These are phyloP conservation scores for Drosophila neonasuta DNA, from an alignment of 2,888 invertebrate species.

Conservation along the genomic window DNA sequence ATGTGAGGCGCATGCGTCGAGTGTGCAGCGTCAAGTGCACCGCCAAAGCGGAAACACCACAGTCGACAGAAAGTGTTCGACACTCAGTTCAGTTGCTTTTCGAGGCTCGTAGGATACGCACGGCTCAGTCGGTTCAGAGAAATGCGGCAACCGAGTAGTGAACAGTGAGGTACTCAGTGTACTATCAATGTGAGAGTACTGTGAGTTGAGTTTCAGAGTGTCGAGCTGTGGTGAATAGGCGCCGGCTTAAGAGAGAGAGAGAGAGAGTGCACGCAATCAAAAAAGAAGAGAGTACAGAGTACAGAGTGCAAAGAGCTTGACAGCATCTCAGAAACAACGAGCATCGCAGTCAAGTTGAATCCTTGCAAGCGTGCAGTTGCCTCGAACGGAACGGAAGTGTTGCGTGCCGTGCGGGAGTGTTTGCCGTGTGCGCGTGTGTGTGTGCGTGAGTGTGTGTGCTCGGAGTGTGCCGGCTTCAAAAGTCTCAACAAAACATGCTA, in stretches of 20 bases:
- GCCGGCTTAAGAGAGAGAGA: slow-evolving; percentile 37
- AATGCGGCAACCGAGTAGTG: slow-evolving; percentile 49
- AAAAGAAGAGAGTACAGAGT: slow-evolving; percentile 51
- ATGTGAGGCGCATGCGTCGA: slow-evolving; percentile 59
- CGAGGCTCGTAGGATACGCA: slow-evolving; percentile 81
- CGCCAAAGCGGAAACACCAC: slow-evolving; percentile 51
- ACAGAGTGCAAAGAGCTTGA: slow-evolving; percentile 45
- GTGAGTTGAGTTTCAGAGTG: slow-evolving; percentile 13
- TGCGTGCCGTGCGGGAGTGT: slow-evolving; percentile 17
- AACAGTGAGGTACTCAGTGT: slow-evolving; percentile 25
- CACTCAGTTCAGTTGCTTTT: slow-evolving; percentile 73
- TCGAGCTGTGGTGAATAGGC: slow-evolving; percentile 62
- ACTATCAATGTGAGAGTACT: slow-evolving; percentile 49
- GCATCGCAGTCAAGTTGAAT: slow-evolving; percentile 63
- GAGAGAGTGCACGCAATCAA: neutral
- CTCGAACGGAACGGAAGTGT: slow-evolving; percentile 50
- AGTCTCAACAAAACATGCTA: slow-evolving; percentile 36
- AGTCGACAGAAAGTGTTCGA: slow-evolving; percentile 6
- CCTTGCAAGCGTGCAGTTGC: slow-evolving; percentile 68
- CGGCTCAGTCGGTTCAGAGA: slow-evolving; percentile 65
- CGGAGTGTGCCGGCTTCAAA: slow-evolving; percentile 48
- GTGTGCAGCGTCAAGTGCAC: slow-evolving; percentile 55
- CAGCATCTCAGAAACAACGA: slow-evolving; percentile 15
- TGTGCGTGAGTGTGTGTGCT: slow-evolving; percentile 26
- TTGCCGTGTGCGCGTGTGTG: slow-evolving; percentile 39